Evolutionary conservation across 2,888 invertebrate genomes (phyloP).

Genomic region (Phortica okadai): DNA sequence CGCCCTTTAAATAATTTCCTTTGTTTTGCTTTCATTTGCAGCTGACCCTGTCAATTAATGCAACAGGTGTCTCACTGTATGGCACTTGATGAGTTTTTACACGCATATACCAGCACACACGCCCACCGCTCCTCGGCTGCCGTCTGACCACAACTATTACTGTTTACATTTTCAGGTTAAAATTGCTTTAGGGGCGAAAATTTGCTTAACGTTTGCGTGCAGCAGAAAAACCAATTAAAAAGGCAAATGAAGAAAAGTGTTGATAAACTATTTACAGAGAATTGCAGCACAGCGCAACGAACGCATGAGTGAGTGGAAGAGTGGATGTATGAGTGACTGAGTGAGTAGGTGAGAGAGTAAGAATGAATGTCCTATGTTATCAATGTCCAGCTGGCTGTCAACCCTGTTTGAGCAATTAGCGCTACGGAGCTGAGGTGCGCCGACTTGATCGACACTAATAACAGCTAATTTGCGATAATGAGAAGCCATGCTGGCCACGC

Average conservation of each 20-base stretch:
- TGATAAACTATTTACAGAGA: constrained; percentile 27
- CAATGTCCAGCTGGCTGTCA: neutral
- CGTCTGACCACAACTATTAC: neutral
- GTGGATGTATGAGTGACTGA: neutral
- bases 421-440: too few species aligned
- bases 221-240: constrained; percentile 27
- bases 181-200: constrained; percentile 25
- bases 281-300: neutral
- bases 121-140: neutral
- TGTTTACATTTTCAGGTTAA: constrained; percentile 27
- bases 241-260: constrained; percentile 32
- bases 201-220: constrained; percentile 21
- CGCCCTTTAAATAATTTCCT: neutral
- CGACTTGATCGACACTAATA: too few species aligned
- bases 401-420: neutral
- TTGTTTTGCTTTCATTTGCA: constrained; percentile 2
- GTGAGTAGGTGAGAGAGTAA: neutral
- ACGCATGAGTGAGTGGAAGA: neutral
- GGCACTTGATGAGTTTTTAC: neutral
- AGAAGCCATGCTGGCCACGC: too few species aligned
- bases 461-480: too few species aligned
- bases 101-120: neutral
- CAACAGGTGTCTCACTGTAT: neutral
- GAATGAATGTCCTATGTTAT: neutral
- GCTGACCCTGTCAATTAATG: neutral